phyloP scores from a whole-genome alignment of 1,140 invertebrate species.

The Brachionus asplanchnoidis region DNA sequence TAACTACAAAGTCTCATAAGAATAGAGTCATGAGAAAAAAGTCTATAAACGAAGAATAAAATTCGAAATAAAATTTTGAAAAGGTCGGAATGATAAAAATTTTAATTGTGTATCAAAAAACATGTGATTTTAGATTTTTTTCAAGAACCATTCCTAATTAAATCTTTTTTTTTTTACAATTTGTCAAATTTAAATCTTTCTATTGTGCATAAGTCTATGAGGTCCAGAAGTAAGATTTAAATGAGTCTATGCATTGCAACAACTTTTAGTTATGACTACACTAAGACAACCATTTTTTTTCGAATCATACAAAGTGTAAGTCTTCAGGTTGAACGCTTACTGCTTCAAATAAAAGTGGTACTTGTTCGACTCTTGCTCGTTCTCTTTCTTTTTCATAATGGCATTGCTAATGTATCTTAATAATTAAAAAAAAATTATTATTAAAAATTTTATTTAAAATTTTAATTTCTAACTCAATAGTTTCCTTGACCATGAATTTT shows the following conservation, averaged over 20 bases:
- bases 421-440: neutral
- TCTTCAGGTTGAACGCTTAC: neutral
- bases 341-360: conserved; percentile 24
- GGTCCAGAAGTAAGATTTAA: too few species aligned
- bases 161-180: too few species aligned
- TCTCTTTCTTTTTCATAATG: conserved; percentile 21
- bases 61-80: too few species aligned
- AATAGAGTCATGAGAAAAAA: too few species aligned
- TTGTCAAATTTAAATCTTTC: too few species aligned
- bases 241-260: neutral
- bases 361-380: neutral
- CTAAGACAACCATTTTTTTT: conserved; percentile 29
- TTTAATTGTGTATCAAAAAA: too few species aligned
- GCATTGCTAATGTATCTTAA: conserved; percentile 24
- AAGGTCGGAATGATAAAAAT: too few species aligned
- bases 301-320: neutral
- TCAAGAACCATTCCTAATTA: too few species aligned
- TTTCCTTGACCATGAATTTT: conserved; percentile 42
- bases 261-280: conserved; percentile 5
- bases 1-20: too few species aligned
- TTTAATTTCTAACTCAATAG: neutral
- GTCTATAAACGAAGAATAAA: too few species aligned
- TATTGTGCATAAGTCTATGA: too few species aligned
- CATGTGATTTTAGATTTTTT: too few species aligned
- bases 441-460: neutral